Percentiles rank a stretch among this genome's conserved stretches.
Conservation (phyloP, 2,113 vertebrate species). For the Peromyscus leucopus region DNA sequence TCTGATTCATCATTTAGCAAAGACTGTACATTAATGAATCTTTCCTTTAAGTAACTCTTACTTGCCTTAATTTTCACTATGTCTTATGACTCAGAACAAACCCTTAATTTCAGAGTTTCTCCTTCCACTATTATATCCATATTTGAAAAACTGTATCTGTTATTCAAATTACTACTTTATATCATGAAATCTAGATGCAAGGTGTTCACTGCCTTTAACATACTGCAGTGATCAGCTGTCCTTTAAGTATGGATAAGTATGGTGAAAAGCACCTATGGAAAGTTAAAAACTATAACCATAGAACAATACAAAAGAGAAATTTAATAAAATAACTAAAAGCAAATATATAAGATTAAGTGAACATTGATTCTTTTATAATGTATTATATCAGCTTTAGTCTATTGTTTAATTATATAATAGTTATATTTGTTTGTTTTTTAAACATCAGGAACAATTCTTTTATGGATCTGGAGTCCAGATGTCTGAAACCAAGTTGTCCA, state of each 20-base stretch:
- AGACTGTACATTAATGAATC: not conserved
- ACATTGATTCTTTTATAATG: not conserved
- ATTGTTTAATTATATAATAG: not conserved
- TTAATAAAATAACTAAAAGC: not conserved
- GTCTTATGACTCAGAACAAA: not conserved
- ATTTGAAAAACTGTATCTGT: not conserved
- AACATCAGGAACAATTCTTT: not conserved
- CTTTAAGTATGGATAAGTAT: not conserved
- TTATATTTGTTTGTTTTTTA: not conserved
- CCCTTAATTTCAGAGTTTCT: not conserved
- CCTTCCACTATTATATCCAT: not conserved
- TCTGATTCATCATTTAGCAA: not conserved
- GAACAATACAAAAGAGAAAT: not conserved
- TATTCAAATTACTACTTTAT: constrained; percentile 20
- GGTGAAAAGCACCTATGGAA: not conserved
- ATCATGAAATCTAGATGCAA: constrained; percentile 32
- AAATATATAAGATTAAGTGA: not conserved
- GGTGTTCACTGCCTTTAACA: not conserved
- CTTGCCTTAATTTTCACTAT: not conserved
- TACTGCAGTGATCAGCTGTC: not conserved
- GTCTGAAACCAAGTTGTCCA: not conserved
- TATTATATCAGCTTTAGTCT: not conserved
- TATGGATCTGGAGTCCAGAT: not conserved
- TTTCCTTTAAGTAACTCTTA: constrained; percentile 23
- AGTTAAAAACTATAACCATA: constrained; percentile 6